phyloP scores from a whole-genome alignment of 2,888 invertebrate species.

The Beris chalybata region DNA sequence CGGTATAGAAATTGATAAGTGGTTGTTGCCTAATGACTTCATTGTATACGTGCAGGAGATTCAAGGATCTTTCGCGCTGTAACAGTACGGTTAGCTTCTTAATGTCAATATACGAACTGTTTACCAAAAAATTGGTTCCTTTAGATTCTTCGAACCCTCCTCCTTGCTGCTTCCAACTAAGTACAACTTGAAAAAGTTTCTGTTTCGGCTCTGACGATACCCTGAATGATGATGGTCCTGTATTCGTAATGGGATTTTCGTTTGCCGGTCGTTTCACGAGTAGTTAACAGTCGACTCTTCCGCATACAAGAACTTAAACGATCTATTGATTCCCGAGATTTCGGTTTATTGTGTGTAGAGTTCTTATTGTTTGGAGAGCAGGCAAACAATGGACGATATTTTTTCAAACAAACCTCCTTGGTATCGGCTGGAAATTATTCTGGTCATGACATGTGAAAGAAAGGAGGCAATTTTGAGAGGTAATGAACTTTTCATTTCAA shows the following conservation, averaged over 20 bases:
- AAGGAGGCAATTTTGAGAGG: too few relatives aligned
- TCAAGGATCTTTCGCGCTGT: background rate
- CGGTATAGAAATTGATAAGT: slow-evolving; percentile 21
- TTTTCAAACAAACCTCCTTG: too few relatives aligned
- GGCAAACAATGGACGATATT: too few relatives aligned
- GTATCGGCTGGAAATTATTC: too few relatives aligned
- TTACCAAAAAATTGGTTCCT: background rate
- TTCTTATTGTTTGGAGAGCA: slow-evolving; percentile 7
- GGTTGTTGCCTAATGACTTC: slow-evolving; percentile 5
- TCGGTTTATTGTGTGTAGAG: slow-evolving; percentile 15
- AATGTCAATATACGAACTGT: background rate
- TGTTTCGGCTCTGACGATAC: background rate
- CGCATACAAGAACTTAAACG: slow-evolving; percentile 29
- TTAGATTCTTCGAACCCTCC: background rate
- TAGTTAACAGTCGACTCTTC: slow-evolving; percentile 27
- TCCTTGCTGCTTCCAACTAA: background rate
- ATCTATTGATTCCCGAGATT: slow-evolving; percentile 29
- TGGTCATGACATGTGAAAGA: too few relatives aligned
- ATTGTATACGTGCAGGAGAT: slow-evolving; percentile 11
- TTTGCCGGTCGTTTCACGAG: slow-evolving; percentile 22
- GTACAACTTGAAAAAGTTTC: background rate
- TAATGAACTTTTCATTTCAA: too few relatives aligned
- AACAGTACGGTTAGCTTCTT: background rate
- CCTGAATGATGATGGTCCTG: background rate
- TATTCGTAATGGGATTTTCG: slow-evolving; percentile 13